Conservation (phyloP, 2,113 vertebrate species). For the Lanius collurio region DNA sequence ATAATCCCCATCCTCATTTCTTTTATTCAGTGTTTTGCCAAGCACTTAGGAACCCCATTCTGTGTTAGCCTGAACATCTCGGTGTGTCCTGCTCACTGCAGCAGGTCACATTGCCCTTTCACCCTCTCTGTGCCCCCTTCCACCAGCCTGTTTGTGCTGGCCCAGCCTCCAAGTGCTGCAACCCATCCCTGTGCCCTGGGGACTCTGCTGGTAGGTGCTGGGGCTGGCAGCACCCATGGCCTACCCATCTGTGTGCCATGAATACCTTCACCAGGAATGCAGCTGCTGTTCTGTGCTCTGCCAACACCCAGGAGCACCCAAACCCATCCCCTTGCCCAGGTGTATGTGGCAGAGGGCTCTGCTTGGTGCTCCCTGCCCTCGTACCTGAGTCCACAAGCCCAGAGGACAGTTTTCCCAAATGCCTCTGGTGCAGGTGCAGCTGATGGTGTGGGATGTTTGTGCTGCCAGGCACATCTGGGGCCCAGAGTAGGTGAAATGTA, state of each 20-base stretch:
- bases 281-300: background rate
- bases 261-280: background rate
- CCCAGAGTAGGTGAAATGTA: background rate
- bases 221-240: background rate
- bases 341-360: rapidly evolving
- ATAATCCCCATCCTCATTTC: conserved; percentile 3
- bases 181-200: rapidly evolving
- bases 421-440: rapidly evolving
- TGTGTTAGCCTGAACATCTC: background rate
- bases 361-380: background rate
- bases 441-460: background rate
- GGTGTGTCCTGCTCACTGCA: rapidly evolving
- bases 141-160: background rate
- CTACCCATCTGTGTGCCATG: rapidly evolving
- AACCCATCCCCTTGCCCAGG: background rate
- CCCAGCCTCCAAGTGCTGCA: background rate
- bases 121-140: background rate
- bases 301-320: background rate
- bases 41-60: background rate
- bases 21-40: conserved; percentile 21
- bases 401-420: background rate
- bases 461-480: background rate
- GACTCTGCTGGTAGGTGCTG: background rate
- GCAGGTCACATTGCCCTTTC: background rate
- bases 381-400: background rate